These are phyloP conservation scores for Forpus xanthops DNA, from an alignment of 2,797 vertebrate species.

Conservation along the genomic window DNA sequence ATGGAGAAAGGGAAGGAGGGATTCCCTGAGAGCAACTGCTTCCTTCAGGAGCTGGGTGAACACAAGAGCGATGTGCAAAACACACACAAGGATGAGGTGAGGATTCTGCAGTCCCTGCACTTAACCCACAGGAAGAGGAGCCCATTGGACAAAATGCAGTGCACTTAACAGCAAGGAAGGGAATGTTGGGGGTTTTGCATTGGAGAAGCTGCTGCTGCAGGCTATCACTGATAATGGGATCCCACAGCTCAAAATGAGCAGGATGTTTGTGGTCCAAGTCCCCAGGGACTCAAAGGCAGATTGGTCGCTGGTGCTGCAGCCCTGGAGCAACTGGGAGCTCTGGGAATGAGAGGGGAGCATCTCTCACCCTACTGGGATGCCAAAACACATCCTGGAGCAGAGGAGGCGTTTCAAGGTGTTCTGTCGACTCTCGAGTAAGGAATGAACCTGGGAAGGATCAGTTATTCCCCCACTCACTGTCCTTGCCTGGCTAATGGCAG, in stretches of 20 bases:
- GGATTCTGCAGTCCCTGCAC: background rate
- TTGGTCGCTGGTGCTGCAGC: background rate
- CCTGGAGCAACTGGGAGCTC: background rate
- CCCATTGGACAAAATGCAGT: background rate
- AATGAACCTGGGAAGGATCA: background rate
- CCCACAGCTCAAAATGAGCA: background rate
- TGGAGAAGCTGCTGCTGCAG: background rate
- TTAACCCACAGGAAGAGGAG: background rate
- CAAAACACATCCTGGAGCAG: background rate
- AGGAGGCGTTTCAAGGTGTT: background rate
- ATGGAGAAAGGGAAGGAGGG: background rate
- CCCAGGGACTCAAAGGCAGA: background rate
- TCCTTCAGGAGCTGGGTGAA: background rate
- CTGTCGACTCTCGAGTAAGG: background rate
- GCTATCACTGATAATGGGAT: background rate
- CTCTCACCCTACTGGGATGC: background rate
- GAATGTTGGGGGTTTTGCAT: background rate
- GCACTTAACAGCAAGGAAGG: background rate
- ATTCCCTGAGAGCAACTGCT: background rate
- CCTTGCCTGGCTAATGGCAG: background rate
- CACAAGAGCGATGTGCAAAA: background rate
- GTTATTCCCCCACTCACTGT: fast-evolving
- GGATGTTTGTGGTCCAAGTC: background rate
- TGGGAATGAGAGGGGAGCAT: background rate
- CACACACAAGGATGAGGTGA: background rate